Conservation (phyloP, 2,113 vertebrate genomes). For the Corapipo altera region DNA sequence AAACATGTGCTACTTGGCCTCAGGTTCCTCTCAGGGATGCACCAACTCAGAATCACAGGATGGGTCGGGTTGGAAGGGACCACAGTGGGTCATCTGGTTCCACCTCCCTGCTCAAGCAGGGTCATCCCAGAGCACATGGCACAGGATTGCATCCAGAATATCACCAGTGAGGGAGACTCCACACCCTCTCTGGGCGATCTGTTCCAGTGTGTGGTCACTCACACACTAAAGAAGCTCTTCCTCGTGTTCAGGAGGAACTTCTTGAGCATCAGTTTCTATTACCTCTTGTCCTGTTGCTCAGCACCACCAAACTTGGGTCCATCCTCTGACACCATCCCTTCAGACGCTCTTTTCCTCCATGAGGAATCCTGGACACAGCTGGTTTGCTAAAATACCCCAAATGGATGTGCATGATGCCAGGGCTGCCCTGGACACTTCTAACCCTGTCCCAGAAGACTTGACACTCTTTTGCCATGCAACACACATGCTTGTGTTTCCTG, state of each 20-base stretch:
- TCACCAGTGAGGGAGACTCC: background rate
- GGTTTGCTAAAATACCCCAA: background rate
- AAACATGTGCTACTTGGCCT: background rate
- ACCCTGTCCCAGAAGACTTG: background rate
- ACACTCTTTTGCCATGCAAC: background rate
- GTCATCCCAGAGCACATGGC: rapidly evolving
- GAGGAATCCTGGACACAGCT: background rate
- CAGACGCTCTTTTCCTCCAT: background rate
- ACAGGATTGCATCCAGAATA: background rate
- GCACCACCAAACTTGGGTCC: background rate
- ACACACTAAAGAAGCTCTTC: background rate
- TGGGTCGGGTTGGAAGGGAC: background rate
- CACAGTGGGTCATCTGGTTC: background rate
- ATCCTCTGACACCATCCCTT: background rate
- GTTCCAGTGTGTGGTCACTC: background rate
- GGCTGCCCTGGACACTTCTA: background rate
- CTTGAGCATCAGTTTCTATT: background rate
- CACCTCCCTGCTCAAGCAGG: background rate
- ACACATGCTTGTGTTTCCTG: background rate
- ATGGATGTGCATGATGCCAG: background rate
- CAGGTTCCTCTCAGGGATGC: background rate
- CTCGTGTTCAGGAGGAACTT: background rate
- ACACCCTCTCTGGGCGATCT: background rate
- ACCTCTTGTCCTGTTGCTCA: background rate
- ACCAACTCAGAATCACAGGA: background rate